These are phyloP conservation scores for Mnemiopsis leidyi DNA, from an alignment of 37 sponge, comb jelly and placozoan genomes.

Conservation along the genomic window DNA sequence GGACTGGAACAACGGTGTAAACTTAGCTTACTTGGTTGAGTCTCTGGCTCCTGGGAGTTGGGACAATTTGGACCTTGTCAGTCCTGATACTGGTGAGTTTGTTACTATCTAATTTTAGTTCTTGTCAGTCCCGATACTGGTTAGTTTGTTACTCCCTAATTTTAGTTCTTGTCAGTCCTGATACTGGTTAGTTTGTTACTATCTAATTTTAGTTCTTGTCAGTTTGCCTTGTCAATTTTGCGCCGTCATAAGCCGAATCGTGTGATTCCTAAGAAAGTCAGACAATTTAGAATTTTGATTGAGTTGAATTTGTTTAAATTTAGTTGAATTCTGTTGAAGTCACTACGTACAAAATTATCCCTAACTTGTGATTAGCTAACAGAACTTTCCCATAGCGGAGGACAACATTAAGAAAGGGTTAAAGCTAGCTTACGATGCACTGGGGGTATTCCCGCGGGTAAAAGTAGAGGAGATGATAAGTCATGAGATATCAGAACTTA, in stretches of 20 bases:
- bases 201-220: no score
- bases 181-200: slow-evolving; percentile 39
- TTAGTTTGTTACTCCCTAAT: no score
- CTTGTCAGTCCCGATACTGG: slow-evolving; percentile 65
- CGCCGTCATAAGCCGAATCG: no score
- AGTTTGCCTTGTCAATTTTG: no score
- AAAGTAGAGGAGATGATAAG: slow-evolving; percentile 4
- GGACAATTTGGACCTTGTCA: slow-evolving; percentile 13
- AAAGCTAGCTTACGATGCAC: not conserved
- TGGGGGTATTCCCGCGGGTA: not conserved
- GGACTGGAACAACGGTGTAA: slow-evolving; percentile 61
- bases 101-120: no score
- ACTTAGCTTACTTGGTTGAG: slow-evolving; percentile 29
- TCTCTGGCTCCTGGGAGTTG: slow-evolving; percentile 33
- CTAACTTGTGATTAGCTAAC: no score
- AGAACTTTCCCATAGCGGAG: not conserved
- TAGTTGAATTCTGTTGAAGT: no score
- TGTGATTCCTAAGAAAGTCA: no score
- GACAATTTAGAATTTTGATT: no score
- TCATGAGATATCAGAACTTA: not conserved
- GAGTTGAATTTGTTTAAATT: no score
- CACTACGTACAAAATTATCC: no score
- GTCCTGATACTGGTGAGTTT: slow-evolving; percentile 50
- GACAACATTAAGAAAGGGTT: not conserved
- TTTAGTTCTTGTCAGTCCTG: slow-evolving; percentile 18